Base-by-base conservation (phyloP, 2,113 vertebrate species). In the Lipophrys pholis region DNA sequence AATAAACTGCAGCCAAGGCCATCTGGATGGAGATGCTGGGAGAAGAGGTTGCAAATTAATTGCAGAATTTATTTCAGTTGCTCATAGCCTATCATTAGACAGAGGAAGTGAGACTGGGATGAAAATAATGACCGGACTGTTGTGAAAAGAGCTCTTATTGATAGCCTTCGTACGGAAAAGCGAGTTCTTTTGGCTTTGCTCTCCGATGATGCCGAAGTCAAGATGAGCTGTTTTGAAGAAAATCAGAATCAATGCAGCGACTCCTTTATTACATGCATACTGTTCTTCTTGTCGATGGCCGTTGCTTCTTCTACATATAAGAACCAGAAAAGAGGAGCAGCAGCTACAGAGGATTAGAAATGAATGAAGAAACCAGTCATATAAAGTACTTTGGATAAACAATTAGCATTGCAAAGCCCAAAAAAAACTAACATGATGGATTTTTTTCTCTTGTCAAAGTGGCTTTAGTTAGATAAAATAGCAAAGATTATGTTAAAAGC, bases 401-500 rank as follows among this genome's bases (percentile, higher is more conserved):
- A 4, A 30, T 30, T 30, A 30, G 21, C 4, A 30, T 30, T 30
- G 2, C 21, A 30, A 30, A 30, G 21, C 2, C 21, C n/a, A n/a
- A n/a, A 30, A 30, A 30, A 30, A 30, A 30, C 21, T 2, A 30
- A 30, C 21, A 30, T 30, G 21, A 30, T 30, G 21, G 21, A 30
- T 30, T 30, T 30, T 30, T 30, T 30, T 30, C 21, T 30, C 21
- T 30, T 30, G 21, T 30, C 21, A 30, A 30, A 48, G 54, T 10
- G 21, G 11, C 3, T 40, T 17, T 30, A 30, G 21, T 30, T 30
- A 4, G 21, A 30, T 30, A 30, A 30, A 30, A 30, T 30, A 30
- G 21, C 21, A 30, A 30, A 30, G 21, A 30, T 4, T n/a, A n/a
- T 30, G 21, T 63, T 69, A 12, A 77, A 30, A 59, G 17, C 48